These are phyloP conservation scores for Pecten maximus DNA, from an alignment of 2,888 invertebrate genomes.

Conservation along the genomic window DNA sequence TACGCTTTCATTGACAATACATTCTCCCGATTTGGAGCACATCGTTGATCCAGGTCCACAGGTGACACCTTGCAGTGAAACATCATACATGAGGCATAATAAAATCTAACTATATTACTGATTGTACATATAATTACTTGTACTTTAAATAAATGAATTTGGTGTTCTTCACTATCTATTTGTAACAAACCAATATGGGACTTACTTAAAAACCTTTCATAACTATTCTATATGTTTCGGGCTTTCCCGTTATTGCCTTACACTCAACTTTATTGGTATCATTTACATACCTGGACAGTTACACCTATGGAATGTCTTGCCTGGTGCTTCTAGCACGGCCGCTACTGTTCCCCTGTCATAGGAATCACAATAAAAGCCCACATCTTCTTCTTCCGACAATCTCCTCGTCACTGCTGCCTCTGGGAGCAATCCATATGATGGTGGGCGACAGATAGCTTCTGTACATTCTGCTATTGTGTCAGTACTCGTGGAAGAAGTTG, in stretches of 20 bases:
- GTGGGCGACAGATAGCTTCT: neutral
- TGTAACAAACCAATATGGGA: too few species aligned
- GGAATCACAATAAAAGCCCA: neutral
- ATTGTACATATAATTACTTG: too few species aligned
- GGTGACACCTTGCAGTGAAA: neutral
- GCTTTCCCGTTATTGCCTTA: too few species aligned
- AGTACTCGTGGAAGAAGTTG: neutral
- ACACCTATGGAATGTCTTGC: neutral
- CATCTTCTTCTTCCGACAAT: neutral
- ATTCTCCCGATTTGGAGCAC: neutral
- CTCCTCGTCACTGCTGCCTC: neutral
- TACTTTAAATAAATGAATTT: too few species aligned
- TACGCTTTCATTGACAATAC: neutral
- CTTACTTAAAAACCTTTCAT: too few species aligned
- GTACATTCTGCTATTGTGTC: neutral
- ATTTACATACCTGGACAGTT: neutral
- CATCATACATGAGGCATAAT: neutral
- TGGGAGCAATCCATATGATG: neutral
- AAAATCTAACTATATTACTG: too few species aligned
- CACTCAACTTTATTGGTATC: neutral
- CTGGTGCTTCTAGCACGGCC: neutral
- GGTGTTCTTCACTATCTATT: too few species aligned
- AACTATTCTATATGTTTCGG: too few species aligned
- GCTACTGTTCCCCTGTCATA: neutral
- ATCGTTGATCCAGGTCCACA: neutral